A percentile compares a stretch with the other conserved stretches of the same genome.
Conservation (phyloP, 2,888 invertebrate species). For the Melitaea athalia region DNA sequence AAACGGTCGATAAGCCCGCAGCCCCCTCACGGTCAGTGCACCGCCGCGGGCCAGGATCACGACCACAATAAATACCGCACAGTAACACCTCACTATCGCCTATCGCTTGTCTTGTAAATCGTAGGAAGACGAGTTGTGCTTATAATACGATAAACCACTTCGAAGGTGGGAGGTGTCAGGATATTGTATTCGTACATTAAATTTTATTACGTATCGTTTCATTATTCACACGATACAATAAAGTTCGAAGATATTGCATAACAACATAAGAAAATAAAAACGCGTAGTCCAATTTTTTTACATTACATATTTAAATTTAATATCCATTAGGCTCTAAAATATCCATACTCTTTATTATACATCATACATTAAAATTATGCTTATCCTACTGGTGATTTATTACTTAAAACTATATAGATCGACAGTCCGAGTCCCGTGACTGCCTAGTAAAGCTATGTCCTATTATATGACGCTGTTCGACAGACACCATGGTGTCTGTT, state of each 20-base stretch:
- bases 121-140: background rate
- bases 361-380: too few relatives aligned
- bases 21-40: constrained; percentile 33
- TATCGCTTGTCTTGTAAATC: constrained; percentile 6
- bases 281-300: too few relatives aligned
- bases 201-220: background rate
- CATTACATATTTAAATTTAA: too few relatives aligned
- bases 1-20: constrained; percentile 15
- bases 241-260: background rate
- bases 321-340: too few relatives aligned
- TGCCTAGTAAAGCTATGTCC: too few relatives aligned
- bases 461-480: too few relatives aligned
- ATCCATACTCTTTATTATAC: too few relatives aligned
- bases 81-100: constrained; percentile 8
- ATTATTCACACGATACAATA: background rate
- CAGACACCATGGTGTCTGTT: too few relatives aligned
- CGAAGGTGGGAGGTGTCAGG: background rate
- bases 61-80: constrained; percentile 13
- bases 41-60: constrained; percentile 17
- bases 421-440: too few relatives aligned
- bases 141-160: constrained; percentile 2
- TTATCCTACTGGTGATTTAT: too few relatives aligned
- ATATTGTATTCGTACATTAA: background rate
- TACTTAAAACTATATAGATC: too few relatives aligned
- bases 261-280: too few relatives aligned